phyloP scores from a whole-genome alignment of 2,797 vertebrate species.

The Cuniculus paca region DNA sequence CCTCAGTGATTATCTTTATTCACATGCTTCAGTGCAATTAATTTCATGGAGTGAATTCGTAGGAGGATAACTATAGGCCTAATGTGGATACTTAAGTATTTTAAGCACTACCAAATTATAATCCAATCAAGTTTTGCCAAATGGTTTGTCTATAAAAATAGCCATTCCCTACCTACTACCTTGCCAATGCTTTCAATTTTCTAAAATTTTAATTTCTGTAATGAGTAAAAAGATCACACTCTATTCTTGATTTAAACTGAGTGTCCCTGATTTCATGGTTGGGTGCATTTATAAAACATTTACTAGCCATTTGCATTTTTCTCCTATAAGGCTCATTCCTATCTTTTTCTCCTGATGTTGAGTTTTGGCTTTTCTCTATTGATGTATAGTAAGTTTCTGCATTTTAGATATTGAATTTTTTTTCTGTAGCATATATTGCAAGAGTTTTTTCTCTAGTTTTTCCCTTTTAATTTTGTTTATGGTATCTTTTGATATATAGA shows the following conservation, averaged over 20 bases:
- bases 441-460: conserved; percentile 3
- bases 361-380: conserved; percentile 26
- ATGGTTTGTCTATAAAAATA: neutral
- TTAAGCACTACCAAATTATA: neutral
- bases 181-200: neutral
- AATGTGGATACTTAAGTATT: neutral
- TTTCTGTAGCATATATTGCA: neutral
- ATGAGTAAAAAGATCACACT: neutral
- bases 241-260: conserved; percentile 11
- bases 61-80: neutral
- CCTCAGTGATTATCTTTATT: neutral
- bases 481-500: neutral
- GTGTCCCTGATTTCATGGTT: neutral
- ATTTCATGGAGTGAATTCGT: neutral
- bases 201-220: conserved; percentile 54
- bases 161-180: neutral
- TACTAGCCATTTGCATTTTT: conserved; percentile 27
- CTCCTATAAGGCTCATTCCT: neutral
- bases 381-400: neutral
- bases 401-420: conserved; percentile 11
- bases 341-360: neutral
- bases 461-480: conserved; percentile 54
- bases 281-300: neutral
- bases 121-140: neutral
- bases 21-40: neutral